Evolutionary conservation across 2,113 vertebrate genomes (phyloP), one percentile per base, ranked within the genome.

Genomic region (Lethenteron reissneri): DNA sequence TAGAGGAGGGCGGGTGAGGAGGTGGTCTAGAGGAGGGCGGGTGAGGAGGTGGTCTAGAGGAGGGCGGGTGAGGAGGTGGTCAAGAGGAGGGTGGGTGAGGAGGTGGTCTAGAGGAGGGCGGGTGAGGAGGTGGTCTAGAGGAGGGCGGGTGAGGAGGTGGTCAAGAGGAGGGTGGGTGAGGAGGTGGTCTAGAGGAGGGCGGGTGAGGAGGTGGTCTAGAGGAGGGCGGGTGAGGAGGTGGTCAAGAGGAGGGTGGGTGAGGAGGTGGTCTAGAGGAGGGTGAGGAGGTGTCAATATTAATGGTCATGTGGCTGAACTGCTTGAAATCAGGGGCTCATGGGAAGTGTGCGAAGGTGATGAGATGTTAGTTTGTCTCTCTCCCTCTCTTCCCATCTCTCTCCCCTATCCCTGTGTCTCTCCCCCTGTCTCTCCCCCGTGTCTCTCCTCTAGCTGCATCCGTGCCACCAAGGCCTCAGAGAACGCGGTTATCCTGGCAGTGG

Each of bases 391-490:
- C 41, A 41, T 41, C 41, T 41, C 41, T 41, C 41, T 41, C 41
- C 41, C 41, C 41, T 41, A 41, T 41, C 41, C 41, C 41, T 41
- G 41, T 41, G 41, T 41, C 41, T 41, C 41, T 68, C 3, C 64
- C 64, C 64, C 2, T 68, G n/a, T 25, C 25, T 10, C 64, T 25
- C 25, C 57, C 14, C 70, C 12, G 58, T 73, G 57, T 73, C 70
- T 57, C 71, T 71, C 76, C n/a, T 74, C 17, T 79, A 97, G 92
- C 78, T 86, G 84, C 75, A 88, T 97, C 78, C 87, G 86, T 73
- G 86, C 84, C 74, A 88, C 86, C 25, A 89, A 88, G 72, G 83
- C 83, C 59, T 86, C 89, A 0, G 87, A 90, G 79, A 87, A 89
- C 75, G 83, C 87, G 9, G 86, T 92, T 69, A 86, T 97, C 75